Conservation (phyloP, 2,113 vertebrate genomes). For the Hipposideros armiger region DNA sequence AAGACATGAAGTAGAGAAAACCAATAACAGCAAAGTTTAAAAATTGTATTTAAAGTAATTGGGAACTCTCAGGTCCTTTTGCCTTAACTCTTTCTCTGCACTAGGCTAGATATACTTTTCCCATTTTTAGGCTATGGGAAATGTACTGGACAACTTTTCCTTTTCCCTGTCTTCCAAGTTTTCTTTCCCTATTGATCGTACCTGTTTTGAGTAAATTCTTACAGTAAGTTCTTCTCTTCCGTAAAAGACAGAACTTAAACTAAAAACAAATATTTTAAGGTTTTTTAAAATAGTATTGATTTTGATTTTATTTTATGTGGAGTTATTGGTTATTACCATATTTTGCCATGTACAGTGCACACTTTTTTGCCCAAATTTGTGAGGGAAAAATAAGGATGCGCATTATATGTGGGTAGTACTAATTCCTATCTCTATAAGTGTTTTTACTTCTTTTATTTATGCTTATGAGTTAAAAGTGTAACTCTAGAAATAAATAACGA, state of each 20-base stretch:
- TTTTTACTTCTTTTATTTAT: too few relatives aligned
- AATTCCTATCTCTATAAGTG: too few relatives aligned
- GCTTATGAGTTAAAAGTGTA: too few relatives aligned
- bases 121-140: neutral
- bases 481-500: too few relatives aligned
- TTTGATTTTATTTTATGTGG: slow-evolving; percentile 20
- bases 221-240: neutral
- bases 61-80: neutral
- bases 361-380: too few relatives aligned
- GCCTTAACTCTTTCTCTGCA: neutral
- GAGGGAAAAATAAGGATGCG: too few relatives aligned
- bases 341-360: too few relatives aligned
- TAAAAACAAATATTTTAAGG: neutral
- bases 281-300: neutral
- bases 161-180: neutral
- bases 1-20: slow-evolving; percentile 39
- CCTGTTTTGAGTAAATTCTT: neutral
- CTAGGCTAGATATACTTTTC: neutral
- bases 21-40: neutral
- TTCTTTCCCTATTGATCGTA: neutral
- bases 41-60: neutral
- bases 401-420: too few relatives aligned
- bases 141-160: neutral
- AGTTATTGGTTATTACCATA: neutral
- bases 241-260: neutral